Conservation (phyloP, 2,797 vertebrate genomes). For the Acomys russatus region DNA sequence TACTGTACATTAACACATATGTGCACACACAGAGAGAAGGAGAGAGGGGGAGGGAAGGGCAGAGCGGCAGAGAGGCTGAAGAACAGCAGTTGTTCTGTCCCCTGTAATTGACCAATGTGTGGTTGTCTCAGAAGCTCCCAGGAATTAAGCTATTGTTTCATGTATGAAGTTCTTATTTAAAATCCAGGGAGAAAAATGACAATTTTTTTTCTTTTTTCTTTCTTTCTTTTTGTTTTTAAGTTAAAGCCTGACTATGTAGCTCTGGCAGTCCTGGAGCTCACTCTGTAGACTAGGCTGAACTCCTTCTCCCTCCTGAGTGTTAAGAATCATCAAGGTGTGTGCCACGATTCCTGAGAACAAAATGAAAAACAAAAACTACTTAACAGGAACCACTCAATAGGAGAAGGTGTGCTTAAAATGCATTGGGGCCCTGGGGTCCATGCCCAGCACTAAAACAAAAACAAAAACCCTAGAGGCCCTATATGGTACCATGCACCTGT, state of each 20-base stretch:
- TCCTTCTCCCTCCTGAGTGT: neutral
- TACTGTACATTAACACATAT: no score
- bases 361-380: neutral
- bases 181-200: neutral
- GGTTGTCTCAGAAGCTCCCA: neutral
- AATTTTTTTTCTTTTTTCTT: neutral
- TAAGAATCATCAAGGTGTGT: neutral
- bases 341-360: neutral
- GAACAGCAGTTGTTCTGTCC: neutral
- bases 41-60: neutral
- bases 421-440: neutral
- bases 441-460: neutral
- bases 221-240: neutral
- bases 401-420: neutral
- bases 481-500: neutral
- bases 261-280: neutral
- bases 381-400: neutral
- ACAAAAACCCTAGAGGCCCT: no score
- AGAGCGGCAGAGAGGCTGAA: neutral
- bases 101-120: neutral
- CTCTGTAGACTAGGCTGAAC: neutral
- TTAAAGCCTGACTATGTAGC: neutral
- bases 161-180: constrained; percentile 38
- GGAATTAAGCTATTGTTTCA: neutral
- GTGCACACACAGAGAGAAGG: neutral